Base-by-base conservation (phyloP, 2,113 vertebrate genomes). In the Hepsetus odoe region DNA sequence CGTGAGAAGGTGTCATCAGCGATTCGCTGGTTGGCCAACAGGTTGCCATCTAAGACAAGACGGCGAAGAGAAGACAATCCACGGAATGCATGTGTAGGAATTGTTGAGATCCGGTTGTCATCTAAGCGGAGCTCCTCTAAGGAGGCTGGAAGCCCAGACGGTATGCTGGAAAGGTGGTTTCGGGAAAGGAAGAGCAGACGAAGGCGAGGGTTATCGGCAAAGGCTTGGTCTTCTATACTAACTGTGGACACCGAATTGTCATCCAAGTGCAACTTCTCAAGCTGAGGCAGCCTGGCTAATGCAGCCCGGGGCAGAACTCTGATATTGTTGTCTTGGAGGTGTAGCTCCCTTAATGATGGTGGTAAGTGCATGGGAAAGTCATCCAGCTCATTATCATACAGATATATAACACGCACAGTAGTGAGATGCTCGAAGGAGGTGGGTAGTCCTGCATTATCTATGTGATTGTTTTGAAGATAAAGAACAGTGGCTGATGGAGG, bases 281-380 rank as follows among this genome's bases (percentile, higher is more conserved):
- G 86, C 22, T 97, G 88, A 0, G 97, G 96, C 67, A 97, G 91
- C n/a, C 96, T 86, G 4, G 95, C 94, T 78, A 98, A 87, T 0
- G 96, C 92, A 13, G 92, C 93, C 0, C 95, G 88, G 35, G 95
- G 93, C 0, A 99, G 82, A 0, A 94, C 90, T 0, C 96, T 93
- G 24, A 98, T 96, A 22, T 98, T 98, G 90, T 98, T 99, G 83
- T 98, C 97, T 83, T 98, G 97, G 0, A 99, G 93, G 88, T 99
- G 97, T 0, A 99, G 93, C 86, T 99, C 97, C 4, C 93, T 91
- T 62, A 98, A 87, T 0, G 95, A 95, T 0, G 94, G 94, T 0
- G 97, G 96, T 13, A 98, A 85, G 71, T 96, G 91, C 0, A 93
- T 55, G 0, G 97, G 97, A 51, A 99, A 93, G 53, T 95, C 94